phyloP scores from a whole-genome alignment of 2,888 invertebrate genomes.

The Tachystola acroxantha region DNA sequence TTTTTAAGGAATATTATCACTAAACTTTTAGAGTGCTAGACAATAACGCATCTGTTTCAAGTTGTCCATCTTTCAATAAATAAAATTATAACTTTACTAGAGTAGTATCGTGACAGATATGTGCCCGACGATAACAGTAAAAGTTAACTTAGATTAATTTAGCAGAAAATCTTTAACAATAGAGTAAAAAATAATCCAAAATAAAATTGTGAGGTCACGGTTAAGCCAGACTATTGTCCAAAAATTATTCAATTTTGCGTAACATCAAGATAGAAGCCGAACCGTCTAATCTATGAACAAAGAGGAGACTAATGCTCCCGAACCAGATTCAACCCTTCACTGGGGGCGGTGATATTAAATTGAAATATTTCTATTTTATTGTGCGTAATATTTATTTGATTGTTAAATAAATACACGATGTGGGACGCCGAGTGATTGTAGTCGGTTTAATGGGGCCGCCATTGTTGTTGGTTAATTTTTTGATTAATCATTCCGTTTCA shows the following conservation, averaged over 20 bases:
- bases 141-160: slow-evolving; percentile 28
- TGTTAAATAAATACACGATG: slow-evolving; percentile 75
- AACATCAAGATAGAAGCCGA: slow-evolving; percentile 59
- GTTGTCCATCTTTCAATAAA: too few relatives aligned
- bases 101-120: too few relatives aligned
- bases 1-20: too few relatives aligned
- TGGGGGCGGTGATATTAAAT: slow-evolving; percentile 67
- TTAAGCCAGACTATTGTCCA: slow-evolving; percentile 36
- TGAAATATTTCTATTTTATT: slow-evolving; percentile 77
- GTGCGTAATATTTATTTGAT: slow-evolving; percentile 77
- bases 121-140: too few relatives aligned
- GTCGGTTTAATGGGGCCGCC: slow-evolving; percentile 54
- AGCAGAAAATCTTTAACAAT: slow-evolving; percentile 23
- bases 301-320: slow-evolving; percentile 40
- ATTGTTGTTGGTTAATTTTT: slow-evolving; percentile 77
- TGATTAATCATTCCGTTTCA: slow-evolving; percentile 70
- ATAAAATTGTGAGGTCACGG: slow-evolving; percentile 34
- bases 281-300: slow-evolving; percentile 57
- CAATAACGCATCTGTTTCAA: too few relatives aligned
- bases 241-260: slow-evolving; percentile 70
- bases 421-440: slow-evolving; percentile 71
- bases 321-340: slow-evolving; percentile 63
- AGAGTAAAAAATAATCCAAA: slow-evolving; percentile 27
- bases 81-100: too few relatives aligned
- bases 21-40: too few relatives aligned